Evolutionary conservation across 2,888 invertebrate species (phyloP).

Genomic region (Lamellibrachia columna): DNA sequence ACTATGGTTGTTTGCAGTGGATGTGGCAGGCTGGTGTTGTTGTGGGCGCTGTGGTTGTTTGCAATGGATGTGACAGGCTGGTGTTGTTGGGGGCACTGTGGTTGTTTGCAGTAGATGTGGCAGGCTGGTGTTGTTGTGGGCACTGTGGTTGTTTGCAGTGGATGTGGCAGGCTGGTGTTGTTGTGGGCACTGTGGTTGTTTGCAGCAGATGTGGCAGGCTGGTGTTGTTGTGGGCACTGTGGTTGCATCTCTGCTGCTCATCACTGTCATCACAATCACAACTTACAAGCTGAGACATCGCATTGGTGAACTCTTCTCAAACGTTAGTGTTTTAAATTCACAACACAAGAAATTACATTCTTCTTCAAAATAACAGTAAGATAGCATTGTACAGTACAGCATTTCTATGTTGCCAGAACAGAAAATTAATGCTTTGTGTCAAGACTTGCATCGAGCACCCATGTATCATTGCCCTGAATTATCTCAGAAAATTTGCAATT

Average conservation of each 20-base stretch:
- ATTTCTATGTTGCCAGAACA: neutral
- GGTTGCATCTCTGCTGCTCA: neutral
- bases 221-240: no score
- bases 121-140: no score
- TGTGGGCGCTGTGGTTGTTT: neutral
- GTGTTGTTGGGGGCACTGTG: neutral
- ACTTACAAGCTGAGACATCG: conserved; percentile 8
- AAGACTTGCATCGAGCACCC: neutral
- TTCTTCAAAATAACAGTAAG: neutral
- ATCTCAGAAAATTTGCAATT: neutral
- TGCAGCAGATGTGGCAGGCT: no score
- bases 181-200: no score
- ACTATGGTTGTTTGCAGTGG: neutral
- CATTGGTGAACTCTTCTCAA: neutral
- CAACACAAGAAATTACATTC: neutral
- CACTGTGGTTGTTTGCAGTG: no score
- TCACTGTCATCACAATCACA: neutral
- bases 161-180: no score
- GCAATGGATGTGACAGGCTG: neutral
- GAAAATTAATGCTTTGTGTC: neutral
- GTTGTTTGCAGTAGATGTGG: no score
- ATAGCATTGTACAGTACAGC: neutral
- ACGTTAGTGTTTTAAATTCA: neutral
- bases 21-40: neutral
- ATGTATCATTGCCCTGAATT: neutral